A percentile compares a stretch with the other conserved stretches of the same genome.
Conservation (phyloP, 1,140 invertebrate genomes). For the Leptonema lineaticorne region DNA sequence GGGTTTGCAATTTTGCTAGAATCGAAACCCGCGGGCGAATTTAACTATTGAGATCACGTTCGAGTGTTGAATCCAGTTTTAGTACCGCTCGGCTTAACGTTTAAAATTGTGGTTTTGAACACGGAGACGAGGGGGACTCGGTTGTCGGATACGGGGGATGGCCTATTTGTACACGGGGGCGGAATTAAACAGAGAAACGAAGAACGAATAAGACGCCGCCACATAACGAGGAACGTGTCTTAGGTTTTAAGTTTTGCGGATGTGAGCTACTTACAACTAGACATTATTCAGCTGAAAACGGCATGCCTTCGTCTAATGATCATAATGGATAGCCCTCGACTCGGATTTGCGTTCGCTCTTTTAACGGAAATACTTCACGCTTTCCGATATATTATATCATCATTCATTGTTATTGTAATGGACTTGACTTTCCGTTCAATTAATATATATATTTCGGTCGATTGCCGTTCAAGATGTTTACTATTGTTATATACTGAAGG, state of each 20-base stretch:
- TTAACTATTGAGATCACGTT: conserved; percentile 26
- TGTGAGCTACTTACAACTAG: conserved; percentile 1
- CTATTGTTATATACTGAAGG: too few relatives aligned
- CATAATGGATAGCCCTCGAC: conserved; percentile 8
- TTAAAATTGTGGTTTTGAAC: conserved; percentile 30
- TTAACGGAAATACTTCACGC: too few relatives aligned
- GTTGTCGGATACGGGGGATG: conserved; percentile 3
- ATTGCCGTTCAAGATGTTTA: too few relatives aligned
- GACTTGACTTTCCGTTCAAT: too few relatives aligned
- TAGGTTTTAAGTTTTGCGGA: conserved; percentile 7
- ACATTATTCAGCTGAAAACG: conserved; percentile 9
- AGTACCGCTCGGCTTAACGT: conserved; percentile 32
- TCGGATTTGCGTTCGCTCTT: background rate
- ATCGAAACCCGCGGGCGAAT: conserved; percentile 3
- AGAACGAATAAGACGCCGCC: too few relatives aligned
- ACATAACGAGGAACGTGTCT: conserved; percentile 14
- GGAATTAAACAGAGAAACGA: conserved; percentile 9
- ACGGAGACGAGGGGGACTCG: conserved; percentile 15
- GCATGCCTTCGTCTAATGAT: conserved; percentile 2
- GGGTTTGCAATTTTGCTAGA: background rate
- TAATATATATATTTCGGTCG: too few relatives aligned
- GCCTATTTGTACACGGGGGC: conserved; percentile 9
- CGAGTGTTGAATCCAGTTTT: conserved; percentile 28
- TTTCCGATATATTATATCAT: too few relatives aligned
- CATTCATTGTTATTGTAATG: too few relatives aligned